phyloP scores from a whole-genome alignment of 2,113 vertebrate species.

The Hypanus sabinus region DNA sequence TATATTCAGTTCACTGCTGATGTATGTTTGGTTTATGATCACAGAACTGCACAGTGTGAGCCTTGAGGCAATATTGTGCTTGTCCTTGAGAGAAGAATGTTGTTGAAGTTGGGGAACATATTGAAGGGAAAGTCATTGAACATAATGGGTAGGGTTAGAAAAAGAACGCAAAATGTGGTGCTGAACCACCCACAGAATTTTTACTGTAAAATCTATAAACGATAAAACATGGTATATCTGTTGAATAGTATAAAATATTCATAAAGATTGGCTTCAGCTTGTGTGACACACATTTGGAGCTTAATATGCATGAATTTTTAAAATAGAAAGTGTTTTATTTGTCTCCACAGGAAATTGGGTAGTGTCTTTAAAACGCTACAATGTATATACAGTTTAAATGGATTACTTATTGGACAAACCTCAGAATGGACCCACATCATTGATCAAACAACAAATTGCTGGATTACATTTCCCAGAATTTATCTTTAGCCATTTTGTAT shows the following conservation, averaged over 20 bases:
- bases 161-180: background rate
- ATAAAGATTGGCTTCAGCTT: background rate
- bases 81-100: background rate
- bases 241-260: background rate
- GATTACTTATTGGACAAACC: background rate
- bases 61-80: background rate
- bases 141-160: background rate
- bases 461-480: no score
- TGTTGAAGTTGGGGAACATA: background rate
- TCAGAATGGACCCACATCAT: background rate
- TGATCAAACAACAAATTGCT: no score
- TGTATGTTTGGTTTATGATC: background rate
- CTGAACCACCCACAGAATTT: background rate
- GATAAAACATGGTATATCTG: background rate
- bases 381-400: background rate
- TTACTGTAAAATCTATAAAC: background rate
- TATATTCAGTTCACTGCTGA: background rate
- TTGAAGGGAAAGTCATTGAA: background rate
- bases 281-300: background rate
- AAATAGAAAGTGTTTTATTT: no score
- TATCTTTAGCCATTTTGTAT: no score
- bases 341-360: background rate
- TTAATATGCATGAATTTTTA: background rate
- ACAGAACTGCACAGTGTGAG: background rate
- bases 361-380: background rate